These are phyloP conservation scores for Drosophila rubida DNA, from an alignment of 2,888 invertebrate genomes.

Conservation along the genomic window DNA sequence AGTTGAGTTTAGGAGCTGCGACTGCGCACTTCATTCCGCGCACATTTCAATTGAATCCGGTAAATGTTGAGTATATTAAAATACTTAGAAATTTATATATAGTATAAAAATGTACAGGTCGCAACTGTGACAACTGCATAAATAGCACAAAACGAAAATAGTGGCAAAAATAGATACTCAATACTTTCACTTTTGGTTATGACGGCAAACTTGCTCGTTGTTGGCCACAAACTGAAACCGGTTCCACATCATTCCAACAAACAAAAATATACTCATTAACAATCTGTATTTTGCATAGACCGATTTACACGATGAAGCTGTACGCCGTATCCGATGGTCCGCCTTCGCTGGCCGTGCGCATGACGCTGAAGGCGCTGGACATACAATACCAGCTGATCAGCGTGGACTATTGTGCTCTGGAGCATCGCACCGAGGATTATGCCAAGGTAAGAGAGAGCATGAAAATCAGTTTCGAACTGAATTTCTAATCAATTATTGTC, in stretches of 20 bases:
- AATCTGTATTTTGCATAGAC: slow-evolving; percentile 52
- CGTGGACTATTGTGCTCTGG: slow-evolving; percentile 90
- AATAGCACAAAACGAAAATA: slow-evolving; percentile 21
- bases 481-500: not conserved
- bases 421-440: slow-evolving; percentile 90
- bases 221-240: slow-evolving; percentile 51
- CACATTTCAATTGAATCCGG: slow-evolving; percentile 5
- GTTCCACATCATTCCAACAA: slow-evolving; percentile 39
- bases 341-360: slow-evolving; percentile 90
- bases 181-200: slow-evolving; percentile 60
- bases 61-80: slow-evolving; percentile 8
- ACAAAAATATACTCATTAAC: slow-evolving; percentile 24
- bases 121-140: slow-evolving; percentile 4
- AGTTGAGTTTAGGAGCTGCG: slow-evolving; percentile 53
- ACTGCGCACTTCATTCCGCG: slow-evolving; percentile 33
- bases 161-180: slow-evolving; percentile 33
- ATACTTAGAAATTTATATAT: not conserved
- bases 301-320: slow-evolving; percentile 86
- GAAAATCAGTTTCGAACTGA: too few relatives aligned
- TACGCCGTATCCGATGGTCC: slow-evolving; percentile 92
- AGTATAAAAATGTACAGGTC: not conserved
- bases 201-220: slow-evolving; percentile 29
- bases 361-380: slow-evolving; percentile 88
- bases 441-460: slow-evolving; percentile 86
- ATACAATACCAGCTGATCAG: slow-evolving; percentile 88